Evolutionary conservation across 53 echinoderm and acorn worm genomes (phyloP).

Genomic region (Stichopus horrens): DNA sequence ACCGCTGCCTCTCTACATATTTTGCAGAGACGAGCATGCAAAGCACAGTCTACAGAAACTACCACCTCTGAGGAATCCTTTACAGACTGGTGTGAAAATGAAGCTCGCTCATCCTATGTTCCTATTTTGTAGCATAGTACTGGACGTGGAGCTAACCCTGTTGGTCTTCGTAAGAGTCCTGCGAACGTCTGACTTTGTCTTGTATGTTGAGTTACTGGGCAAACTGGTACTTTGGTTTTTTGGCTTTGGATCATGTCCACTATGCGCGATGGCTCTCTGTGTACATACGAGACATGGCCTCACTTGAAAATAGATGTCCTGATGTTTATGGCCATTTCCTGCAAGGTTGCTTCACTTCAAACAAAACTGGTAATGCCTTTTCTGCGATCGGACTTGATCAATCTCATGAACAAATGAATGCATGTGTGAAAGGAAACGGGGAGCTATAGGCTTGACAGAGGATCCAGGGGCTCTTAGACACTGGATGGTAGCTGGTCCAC

Average conservation of each 20-base stretch:
- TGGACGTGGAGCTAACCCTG: slow-evolving; percentile 7
- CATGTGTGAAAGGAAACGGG: slow-evolving; percentile 46
- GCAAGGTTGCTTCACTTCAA: slow-evolving; percentile 36
- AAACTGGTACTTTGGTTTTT: slow-evolving; percentile 63
- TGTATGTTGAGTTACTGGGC: slow-evolving; percentile 56
- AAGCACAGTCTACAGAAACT: too few relatives aligned
- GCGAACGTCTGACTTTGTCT: slow-evolving; percentile 47
- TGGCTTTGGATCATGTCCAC: slow-evolving; percentile 53
- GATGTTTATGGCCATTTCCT: slow-evolving; percentile 52
- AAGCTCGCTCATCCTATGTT: too few relatives aligned
- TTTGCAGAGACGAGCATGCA: background rate
- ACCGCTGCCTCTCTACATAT: background rate
- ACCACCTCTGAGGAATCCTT: too few relatives aligned
- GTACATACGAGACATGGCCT: slow-evolving; percentile 56
- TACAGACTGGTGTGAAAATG: too few relatives aligned
- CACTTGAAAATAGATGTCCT: slow-evolving; percentile 37
- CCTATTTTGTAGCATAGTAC: too few relatives aligned
- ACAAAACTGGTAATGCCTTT: slow-evolving; percentile 50
- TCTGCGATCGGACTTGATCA: slow-evolving; percentile 63
- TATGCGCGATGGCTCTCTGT: slow-evolving; percentile 72
- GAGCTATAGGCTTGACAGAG: slow-evolving; percentile 56
- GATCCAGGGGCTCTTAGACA: too few relatives aligned
- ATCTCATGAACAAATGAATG: slow-evolving; percentile 67
- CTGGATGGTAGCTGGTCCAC: too few relatives aligned
- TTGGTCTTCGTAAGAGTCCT: slow-evolving; percentile 46